These are phyloP conservation scores for Chrysolina oricalcia DNA, from an alignment of 2,888 invertebrate genomes.

Conservation along the genomic window DNA sequence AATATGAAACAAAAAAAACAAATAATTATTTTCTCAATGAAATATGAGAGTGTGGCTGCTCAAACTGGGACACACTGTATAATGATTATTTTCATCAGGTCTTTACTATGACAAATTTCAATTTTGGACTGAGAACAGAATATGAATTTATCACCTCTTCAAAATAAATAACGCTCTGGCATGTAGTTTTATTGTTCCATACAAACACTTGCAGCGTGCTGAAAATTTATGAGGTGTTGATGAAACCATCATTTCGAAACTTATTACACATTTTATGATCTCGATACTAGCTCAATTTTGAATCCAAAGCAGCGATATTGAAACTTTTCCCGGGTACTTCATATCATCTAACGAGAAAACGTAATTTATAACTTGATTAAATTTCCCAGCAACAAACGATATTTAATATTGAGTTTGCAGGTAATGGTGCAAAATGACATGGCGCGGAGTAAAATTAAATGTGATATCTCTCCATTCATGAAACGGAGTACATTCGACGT, in stretches of 20 bases:
- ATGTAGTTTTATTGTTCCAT: neutral
- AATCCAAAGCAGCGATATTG: constrained; percentile 9
- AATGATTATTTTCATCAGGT: too few relatives aligned
- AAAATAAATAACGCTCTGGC: neutral
- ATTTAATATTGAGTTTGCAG: constrained; percentile 10
- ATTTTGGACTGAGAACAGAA: too few relatives aligned
- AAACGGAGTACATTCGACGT: too few relatives aligned
- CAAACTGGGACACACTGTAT: too few relatives aligned
- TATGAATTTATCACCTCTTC: neutral
- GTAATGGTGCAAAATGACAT: neutral
- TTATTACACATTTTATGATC: constrained; percentile 17
- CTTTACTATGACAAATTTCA: too few relatives aligned
- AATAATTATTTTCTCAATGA: too few relatives aligned
- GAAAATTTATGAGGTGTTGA: constrained; percentile 15
- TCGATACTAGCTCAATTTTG: constrained; percentile 1
- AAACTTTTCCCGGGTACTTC: neutral
- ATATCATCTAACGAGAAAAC: constrained; percentile 17
- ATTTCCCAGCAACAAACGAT: constrained; percentile 7
- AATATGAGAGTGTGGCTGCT: too few relatives aligned
- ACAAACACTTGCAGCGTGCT: neutral
- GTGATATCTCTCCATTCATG: too few relatives aligned
- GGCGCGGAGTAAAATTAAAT: too few relatives aligned
- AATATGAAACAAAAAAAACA: too few relatives aligned
- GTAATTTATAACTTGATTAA: constrained; percentile 20
- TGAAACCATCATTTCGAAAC: neutral